phyloP scores from a whole-genome alignment of 1,140 invertebrate species.

The Holcopasites calliopsidis region DNA sequence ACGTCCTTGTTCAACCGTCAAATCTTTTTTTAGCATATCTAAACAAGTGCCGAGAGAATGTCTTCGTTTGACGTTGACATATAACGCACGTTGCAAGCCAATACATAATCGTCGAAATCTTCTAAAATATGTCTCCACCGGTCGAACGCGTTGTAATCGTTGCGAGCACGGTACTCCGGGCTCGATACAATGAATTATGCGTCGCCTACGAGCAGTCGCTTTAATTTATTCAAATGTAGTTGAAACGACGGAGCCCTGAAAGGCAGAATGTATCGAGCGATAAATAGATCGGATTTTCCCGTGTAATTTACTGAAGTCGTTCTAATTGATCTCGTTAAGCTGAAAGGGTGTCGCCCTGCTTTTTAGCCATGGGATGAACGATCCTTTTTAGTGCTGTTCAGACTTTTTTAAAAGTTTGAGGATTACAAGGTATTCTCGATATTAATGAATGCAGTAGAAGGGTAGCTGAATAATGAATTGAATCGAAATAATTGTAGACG shows the following conservation, averaged over 20 bases:
- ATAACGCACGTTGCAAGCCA: background rate
- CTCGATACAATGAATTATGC: slow-evolving; percentile 25
- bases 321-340: background rate
- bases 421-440: background rate
- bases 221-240: slow-evolving; percentile 35
- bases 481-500: too few species aligned
- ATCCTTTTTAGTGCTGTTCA: background rate
- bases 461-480: background rate
- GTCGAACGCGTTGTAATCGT: slow-evolving; percentile 3
- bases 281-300: slow-evolving; percentile 16
- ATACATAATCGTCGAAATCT: background rate
- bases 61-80: background rate
- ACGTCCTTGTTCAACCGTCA: too few species aligned
- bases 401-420: background rate
- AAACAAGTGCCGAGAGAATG: background rate
- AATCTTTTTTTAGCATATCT: too few species aligned
- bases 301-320: slow-evolving; percentile 8
- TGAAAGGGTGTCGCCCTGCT: background rate
- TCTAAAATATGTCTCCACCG: slow-evolving; percentile 13
- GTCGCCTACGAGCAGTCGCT: slow-evolving; percentile 20
- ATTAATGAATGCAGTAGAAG: background rate
- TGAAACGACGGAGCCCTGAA: background rate
- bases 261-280: background rate
- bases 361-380: background rate
- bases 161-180: background rate